Conservation (phyloP, 2,113 vertebrate species). For the Sus scrofa region T2T-Sscrofa CM000820.6:15746501-15747000, state of each 20-base stretch:
- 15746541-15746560: not conserved
- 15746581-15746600: not conserved
- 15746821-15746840: not conserved
- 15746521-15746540: not conserved
- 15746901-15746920: not conserved
- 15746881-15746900: not conserved
- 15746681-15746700: not conserved
- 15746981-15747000: not conserved
- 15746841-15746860: not conserved
- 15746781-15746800: not conserved
- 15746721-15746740: not conserved
- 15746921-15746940: slow-evolving; percentile 24
- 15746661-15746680: not conserved
- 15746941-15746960: slow-evolving; percentile 32
- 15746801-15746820: not conserved
- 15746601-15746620: not conserved
- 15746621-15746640: not conserved
- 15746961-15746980: slow-evolving; percentile 41
- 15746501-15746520: not conserved
- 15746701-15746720: not conserved
- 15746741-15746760: not conserved
- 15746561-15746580: not conserved
- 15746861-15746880: not conserved
- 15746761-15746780: not conserved
- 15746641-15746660: not conserved